These are phyloP conservation scores for Acropternis orthonyx DNA, from an alignment of 2,797 vertebrate genomes.

Conservation along the genomic window DNA sequence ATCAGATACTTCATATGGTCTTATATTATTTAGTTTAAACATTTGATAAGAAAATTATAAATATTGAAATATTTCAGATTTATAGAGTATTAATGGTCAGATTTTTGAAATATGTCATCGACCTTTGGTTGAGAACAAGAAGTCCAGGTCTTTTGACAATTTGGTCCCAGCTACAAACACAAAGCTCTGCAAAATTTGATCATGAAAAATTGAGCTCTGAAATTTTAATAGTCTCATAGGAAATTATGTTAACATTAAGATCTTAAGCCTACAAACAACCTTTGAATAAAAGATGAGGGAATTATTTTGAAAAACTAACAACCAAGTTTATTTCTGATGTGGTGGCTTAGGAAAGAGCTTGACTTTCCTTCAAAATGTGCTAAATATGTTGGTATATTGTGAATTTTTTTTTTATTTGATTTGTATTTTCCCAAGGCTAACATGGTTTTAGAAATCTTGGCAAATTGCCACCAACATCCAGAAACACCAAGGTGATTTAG, in stretches of 20 bases:
- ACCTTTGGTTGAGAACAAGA: not conserved
- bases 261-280: not conserved
- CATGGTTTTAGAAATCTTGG: not conserved
- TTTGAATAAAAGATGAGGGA: constrained; percentile 1
- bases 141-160: not conserved
- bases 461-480: not conserved
- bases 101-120: not conserved
- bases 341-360: not conserved
- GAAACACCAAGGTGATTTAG: not conserved
- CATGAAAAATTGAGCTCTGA: not conserved
- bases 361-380: not conserved
- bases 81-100: accelerated
- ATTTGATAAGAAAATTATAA: not conserved
- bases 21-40: not conserved
- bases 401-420: not conserved
- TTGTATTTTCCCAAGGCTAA: not conserved
- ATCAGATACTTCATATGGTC: not conserved
- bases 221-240: not conserved
- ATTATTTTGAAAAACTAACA: constrained; percentile 7
- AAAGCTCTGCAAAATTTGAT: not conserved
- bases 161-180: not conserved
- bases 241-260: not conserved
- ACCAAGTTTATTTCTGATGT: not conserved
- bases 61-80: not conserved
- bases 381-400: not conserved